Evolutionary conservation across 2,888 invertebrate genomes (phyloP).

Genomic region (Julus scanicus): DNA sequence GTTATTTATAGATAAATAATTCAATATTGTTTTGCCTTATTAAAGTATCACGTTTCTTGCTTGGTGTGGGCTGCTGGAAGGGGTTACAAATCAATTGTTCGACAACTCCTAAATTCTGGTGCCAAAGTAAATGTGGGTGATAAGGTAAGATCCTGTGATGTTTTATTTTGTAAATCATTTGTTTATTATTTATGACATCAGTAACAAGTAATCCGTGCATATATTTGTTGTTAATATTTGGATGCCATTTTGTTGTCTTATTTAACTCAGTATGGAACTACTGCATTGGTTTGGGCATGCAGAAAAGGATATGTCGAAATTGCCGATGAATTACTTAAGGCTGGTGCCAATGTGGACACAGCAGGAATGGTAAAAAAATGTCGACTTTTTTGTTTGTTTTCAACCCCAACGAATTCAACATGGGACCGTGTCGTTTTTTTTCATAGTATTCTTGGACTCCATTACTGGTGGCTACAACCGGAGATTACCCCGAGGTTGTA

Average conservation of each 20-base stretch:
- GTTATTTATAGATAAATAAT: neutral
- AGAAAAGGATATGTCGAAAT: conserved; percentile 89
- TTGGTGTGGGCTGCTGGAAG: conserved; percentile 96
- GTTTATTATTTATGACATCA: no score
- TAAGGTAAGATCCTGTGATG: conserved; percentile 70
- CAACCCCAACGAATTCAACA: neutral
- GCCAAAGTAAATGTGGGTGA: conserved; percentile 96
- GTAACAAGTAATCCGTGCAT: no score
- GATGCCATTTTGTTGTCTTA: neutral
- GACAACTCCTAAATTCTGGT: conserved; percentile 82
- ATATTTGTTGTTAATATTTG: no score
- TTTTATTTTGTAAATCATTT: neutral
- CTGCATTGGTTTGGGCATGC: conserved; percentile 95
- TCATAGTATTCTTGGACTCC: conserved; percentile 94
- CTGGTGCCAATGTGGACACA: conserved; percentile 88
- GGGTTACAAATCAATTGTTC: conserved; percentile 86
- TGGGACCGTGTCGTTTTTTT: neutral
- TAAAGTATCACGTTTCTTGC: conserved; percentile 85
- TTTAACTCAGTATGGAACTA: conserved; percentile 83
- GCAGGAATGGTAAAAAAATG: conserved; percentile 80
- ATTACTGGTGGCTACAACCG: conserved; percentile 78
- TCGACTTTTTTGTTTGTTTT: conserved; percentile 57
- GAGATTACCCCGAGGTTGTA: conserved; percentile 80
- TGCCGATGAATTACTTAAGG: conserved; percentile 81
- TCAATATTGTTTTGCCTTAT: conserved; percentile 54